Percentiles rank a stretch among this genome's conserved stretches.
phyloP scores from a whole-genome alignment of 2,888 invertebrate genomes.

The Drosophila dives region DNA sequence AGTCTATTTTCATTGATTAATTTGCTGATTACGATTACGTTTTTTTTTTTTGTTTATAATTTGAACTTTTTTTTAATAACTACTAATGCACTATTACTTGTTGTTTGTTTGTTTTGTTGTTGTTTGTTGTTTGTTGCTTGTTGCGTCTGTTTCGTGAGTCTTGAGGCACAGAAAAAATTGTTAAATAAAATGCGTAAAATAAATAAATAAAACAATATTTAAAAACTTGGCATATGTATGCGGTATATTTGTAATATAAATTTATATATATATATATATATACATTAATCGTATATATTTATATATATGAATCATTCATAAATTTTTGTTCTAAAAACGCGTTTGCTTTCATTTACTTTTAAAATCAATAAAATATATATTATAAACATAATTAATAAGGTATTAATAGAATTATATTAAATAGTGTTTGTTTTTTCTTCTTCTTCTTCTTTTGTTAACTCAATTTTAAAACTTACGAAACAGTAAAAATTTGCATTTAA shows the following conservation, averaged over 20 bases:
- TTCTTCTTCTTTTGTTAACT: slow-evolving; percentile 33
- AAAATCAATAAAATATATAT: slow-evolving; percentile 69
- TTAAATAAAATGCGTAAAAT: slow-evolving; percentile 5
- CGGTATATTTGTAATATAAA: slow-evolving; percentile 59
- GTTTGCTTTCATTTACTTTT: slow-evolving; percentile 66
- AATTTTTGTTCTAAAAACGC: slow-evolving; percentile 71
- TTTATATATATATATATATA: slow-evolving; percentile 43
- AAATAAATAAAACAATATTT: slow-evolving; percentile 38
- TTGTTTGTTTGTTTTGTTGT: slow-evolving; percentile 38
- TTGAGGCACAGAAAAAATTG: slow-evolving; percentile 51
- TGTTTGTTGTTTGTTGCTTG: slow-evolving; percentile 44
- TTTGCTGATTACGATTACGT: slow-evolving; percentile 26
- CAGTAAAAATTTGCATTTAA: slow-evolving; percentile 53
- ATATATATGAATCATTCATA: slow-evolving; percentile 34
- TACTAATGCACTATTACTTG: slow-evolving; percentile 77
- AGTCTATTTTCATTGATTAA: slow-evolving; percentile 34
- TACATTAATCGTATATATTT: slow-evolving; percentile 21
- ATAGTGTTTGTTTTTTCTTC: slow-evolving; percentile 24
- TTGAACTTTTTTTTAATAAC: slow-evolving; percentile 70
- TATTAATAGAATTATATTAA: slow-evolving; percentile 49
- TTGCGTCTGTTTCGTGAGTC: slow-evolving; percentile 58
- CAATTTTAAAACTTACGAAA: slow-evolving; percentile 45
- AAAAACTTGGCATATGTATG: slow-evolving; percentile 53
- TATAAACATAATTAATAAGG: slow-evolving; percentile 60
- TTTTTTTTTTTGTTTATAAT: slow-evolving; percentile 7